Base-by-base conservation (phyloP, 2,888 invertebrate genomes). In the Meiosimyza platycephala region DNA sequence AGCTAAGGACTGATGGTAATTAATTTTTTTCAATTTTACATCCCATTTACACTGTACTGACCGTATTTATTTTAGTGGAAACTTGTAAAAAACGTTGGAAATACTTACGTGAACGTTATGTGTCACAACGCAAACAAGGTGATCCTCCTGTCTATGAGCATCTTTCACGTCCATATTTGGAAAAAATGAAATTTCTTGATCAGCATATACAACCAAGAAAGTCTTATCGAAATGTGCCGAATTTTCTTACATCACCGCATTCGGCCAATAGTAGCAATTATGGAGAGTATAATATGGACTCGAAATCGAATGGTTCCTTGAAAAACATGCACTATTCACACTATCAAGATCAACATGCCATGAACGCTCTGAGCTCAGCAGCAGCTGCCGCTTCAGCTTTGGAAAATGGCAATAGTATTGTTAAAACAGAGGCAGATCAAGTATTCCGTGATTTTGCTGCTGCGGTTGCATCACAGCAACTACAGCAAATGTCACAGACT, bases 61-160 rank as follows among this genome's bases (percentile, higher is more conserved):
- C 18, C 18, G 18, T 2, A 6, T 40, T 50, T 16, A 54, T 60
- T 69, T 5, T 72, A 87, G 87, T 87, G 73, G 87, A 87, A 75
- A 84, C 86, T 9, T 87, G 87, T 75, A 87, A 87, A 69, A 87
- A 87, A 75, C 85, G 87, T 2, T 87, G 87, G 87, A 87, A 87
- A 76, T 87, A 87, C 67, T 72, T 87, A 11, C 82, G 87, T 4
- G 87, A 87, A 69, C 84, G 87, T 1, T 87, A 87, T 74, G 87
- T 87, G 0, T 87, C 87, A 3, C 87, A 87, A 73, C 84, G 87
- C 3, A 87, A 87, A 73, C 86, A 87, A 73, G 85, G 86, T 5
- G 86, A 86, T 74, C 85, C 87, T 3, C 87, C 87, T 6, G 85
- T 85, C 3, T 87, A 87, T 75, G 87, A 87, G 71, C 87, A 87